A percentile compares a stretch with the other conserved stretches of the same genome.
Conservation (phyloP, 2,113 vertebrate species). For the Clarias gariepinus region DNA sequence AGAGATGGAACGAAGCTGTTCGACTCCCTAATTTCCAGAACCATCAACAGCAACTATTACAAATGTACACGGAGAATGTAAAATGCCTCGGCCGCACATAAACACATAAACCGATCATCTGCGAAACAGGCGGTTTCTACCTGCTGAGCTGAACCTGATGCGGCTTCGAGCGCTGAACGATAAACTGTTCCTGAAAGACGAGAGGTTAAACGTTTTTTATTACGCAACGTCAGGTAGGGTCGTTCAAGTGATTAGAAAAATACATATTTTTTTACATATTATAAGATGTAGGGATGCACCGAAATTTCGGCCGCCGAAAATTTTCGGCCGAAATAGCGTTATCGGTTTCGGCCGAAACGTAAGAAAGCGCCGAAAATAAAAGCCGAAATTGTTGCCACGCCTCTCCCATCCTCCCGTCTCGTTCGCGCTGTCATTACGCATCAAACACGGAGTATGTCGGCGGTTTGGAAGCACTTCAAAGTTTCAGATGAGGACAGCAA, state of each 20-base stretch:
- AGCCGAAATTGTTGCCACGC: no score
- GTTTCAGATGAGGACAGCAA: no score
- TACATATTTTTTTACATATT: neutral
- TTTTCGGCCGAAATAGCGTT: no score
- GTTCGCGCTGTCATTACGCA: no score
- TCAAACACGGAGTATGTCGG: no score
- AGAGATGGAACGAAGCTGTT: neutral
- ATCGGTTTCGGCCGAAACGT: no score
- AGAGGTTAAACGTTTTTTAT: neutral
- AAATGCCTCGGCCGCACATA: constrained; percentile 2
- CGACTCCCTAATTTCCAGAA: constrained; percentile 5
- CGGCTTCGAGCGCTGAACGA: neutral
- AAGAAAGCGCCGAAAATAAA: no score
- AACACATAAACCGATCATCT: constrained; percentile 9
- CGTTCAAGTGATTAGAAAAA: neutral
- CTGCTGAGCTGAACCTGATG: neutral
- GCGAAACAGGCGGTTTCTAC: neutral
- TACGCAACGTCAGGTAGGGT: neutral
- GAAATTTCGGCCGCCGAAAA: no score
- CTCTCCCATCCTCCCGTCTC: no score
- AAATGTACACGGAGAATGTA: neutral
- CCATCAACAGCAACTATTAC: neutral
- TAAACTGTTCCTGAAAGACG: neutral
- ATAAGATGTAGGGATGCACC: no score
- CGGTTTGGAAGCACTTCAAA: no score